Conservation (phyloP, 2,113 vertebrate genomes). For the Gallinago undulata region DNA sequence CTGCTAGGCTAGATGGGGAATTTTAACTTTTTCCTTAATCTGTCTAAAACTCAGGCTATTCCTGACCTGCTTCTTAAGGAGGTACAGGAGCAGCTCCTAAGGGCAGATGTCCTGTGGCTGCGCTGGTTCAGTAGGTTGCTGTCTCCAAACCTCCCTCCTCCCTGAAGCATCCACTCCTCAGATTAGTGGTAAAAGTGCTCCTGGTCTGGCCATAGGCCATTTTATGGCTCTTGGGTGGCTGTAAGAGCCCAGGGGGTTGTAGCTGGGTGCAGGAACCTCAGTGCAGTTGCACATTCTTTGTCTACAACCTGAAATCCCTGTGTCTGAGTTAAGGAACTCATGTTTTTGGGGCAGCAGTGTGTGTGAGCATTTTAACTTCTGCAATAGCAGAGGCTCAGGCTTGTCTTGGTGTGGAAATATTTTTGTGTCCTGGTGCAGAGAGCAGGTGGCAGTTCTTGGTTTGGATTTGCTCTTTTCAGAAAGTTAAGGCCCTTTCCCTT, state of each 20-base stretch:
- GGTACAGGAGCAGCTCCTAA: background rate
- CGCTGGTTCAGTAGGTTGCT: background rate
- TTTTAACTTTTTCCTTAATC: background rate
- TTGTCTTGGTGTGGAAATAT: background rate
- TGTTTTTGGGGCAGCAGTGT: background rate
- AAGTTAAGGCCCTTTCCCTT: background rate
- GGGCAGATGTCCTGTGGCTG: background rate
- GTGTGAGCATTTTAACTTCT: background rate
- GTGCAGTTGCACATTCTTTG: background rate
- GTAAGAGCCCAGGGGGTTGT: background rate
- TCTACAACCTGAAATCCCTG: background rate
- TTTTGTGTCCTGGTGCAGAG: accelerated
- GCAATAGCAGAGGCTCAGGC: too few relatives aligned
- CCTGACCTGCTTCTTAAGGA: background rate
- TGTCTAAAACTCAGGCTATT: background rate
- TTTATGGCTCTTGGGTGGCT: background rate
- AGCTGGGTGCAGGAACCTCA: background rate
- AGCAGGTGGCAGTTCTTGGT: background rate
- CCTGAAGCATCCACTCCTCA: background rate
- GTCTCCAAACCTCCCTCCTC: background rate
- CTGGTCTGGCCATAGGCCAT: background rate
- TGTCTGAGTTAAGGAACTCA: background rate
- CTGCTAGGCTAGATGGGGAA: background rate
- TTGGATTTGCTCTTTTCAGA: background rate
- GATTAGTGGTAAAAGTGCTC: background rate